A percentile compares a stretch with the other conserved stretches of the same genome.
Evolutionary conservation across 2,797 vertebrate species (phyloP).

Genomic region (Sparus aurata): DNA sequence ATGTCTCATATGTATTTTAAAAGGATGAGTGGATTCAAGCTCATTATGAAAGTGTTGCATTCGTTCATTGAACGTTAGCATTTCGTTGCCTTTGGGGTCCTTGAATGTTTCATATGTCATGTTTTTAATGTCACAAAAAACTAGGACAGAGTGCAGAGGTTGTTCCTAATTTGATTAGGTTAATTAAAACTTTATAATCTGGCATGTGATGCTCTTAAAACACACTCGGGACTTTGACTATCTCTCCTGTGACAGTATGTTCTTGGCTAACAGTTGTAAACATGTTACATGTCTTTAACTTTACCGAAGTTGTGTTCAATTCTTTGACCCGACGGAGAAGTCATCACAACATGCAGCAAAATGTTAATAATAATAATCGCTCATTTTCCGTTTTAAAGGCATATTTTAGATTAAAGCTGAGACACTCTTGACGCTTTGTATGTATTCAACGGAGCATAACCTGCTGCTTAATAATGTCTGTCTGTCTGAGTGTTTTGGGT

Average conservation of each 20-base stretch:
- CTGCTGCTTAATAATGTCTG: neutral
- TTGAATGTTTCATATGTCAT: conserved; percentile 41
- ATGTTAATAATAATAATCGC: neutral
- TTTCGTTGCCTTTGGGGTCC: conserved; percentile 36
- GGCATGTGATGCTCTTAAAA: neutral
- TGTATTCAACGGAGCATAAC: neutral
- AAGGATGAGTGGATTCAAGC: conserved; percentile 25
- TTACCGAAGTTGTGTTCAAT: neutral
- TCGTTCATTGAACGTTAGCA: neutral
- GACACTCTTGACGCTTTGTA: neutral
- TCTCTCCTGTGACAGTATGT: neutral
- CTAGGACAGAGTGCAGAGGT: neutral
- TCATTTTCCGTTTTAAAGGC: neutral
- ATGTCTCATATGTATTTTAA: neutral
- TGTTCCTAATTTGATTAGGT: neutral
- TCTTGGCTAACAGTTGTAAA: neutral
- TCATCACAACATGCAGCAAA: neutral
- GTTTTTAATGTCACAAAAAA: conserved; percentile 20
- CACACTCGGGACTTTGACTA: neutral
- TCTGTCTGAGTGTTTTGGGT: neutral
- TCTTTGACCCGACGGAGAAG: neutral
- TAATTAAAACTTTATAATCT: neutral
- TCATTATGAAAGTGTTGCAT: conserved; percentile 3
- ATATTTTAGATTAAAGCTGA: neutral
- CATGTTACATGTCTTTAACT: neutral